A percentile compares a stretch with the other conserved stretches of the same genome.
These are phyloP conservation scores for Automeris io DNA, from an alignment of 2,888 invertebrate species.

Conservation along the genomic window DNA sequence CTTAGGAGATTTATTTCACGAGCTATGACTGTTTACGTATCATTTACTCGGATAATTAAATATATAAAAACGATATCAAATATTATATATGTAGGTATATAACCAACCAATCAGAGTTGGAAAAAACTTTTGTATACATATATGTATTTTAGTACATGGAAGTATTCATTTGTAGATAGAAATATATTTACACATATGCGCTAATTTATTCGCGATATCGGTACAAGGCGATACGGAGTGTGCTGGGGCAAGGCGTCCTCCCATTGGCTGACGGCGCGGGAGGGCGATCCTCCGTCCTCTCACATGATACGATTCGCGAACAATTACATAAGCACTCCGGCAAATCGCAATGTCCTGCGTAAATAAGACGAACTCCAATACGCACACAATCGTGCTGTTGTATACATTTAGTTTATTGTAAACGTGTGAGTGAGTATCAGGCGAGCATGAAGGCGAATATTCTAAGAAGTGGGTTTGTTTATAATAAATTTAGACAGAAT, in stretches of 20 bases:
- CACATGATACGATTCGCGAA: constrained; percentile 69
- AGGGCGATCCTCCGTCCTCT: constrained; percentile 75
- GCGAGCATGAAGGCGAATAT: constrained; percentile 28
- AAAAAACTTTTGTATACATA: constrained; percentile 13
- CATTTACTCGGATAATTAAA: constrained; percentile 3
- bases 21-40: constrained; percentile 23
- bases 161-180: constrained; percentile 7
- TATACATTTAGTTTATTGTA: constrained; percentile 12
- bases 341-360: constrained; percentile 52
- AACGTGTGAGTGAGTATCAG: constrained; percentile 27
- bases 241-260: constrained; percentile 44
- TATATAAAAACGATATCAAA: constrained; percentile 16
- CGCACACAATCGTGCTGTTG: constrained; percentile 20
- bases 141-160: constrained; percentile 22
- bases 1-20: constrained; percentile 34
- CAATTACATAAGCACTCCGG: constrained; percentile 50
- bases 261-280: constrained; percentile 59
- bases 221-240: constrained; percentile 37
- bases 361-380: constrained; percentile 23
- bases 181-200: constrained; percentile 24
- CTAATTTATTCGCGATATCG: constrained; percentile 67
- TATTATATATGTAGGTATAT: constrained; percentile 23
- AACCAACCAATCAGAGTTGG: constrained; percentile 24
- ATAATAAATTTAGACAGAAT: constrained; percentile 8
- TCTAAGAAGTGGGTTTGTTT: constrained; percentile 16